Base-by-base conservation (phyloP, 2,888 invertebrate species). In the Tetranychus piercei region DNA sequence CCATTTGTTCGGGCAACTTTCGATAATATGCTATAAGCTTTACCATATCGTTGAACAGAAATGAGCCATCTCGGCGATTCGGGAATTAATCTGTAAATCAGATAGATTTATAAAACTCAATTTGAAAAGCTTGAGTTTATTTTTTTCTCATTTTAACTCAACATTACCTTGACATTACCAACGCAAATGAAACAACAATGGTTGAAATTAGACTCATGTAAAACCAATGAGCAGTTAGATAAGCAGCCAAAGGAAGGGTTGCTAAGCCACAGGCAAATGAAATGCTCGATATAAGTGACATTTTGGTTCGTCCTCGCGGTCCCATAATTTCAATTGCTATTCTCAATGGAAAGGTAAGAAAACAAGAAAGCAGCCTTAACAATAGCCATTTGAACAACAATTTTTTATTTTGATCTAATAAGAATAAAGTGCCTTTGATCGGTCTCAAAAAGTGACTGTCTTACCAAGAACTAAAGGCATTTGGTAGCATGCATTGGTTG, bases 151-250 rank as follows among this genome's bases (percentile, higher is more conserved):
- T 9, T 6, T n/a, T n/a, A n/a, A n/a, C n/a, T 65, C 18, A 65
- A 65, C 15, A 23, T 67, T 67, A 79, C 75, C 8, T 78, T 78
- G 73, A 65, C 75, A 74, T 78, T 79, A 20, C 76, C 71, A 67
- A 79, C 76, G 67, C 67, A 67, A 67, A 22, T 6, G 23, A 67
- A 9, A 23, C 20, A 23, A 74, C 69, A 15, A 55, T 22, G 0
- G 76, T 70, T 0, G 80, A 80, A 20, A 80, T 74, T 44, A 81
- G 73, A 1, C 80, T 80, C 6, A 81, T 78, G 6, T 78, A 34
- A 43, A 79, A 76, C 81, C 81, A 81, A 74, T 80, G 76, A 7
- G 79, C 73, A 0, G 79, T 76, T 1, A 80, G 73, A 71, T 73
- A 73, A 18, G 73, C 73, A 5, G 44, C 43, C 34, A 55, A n/a